A percentile compares a stretch with the other conserved stretches of the same genome.
Conservation (phyloP, 2,113 vertebrate genomes). For the Otis tarda region DNA sequence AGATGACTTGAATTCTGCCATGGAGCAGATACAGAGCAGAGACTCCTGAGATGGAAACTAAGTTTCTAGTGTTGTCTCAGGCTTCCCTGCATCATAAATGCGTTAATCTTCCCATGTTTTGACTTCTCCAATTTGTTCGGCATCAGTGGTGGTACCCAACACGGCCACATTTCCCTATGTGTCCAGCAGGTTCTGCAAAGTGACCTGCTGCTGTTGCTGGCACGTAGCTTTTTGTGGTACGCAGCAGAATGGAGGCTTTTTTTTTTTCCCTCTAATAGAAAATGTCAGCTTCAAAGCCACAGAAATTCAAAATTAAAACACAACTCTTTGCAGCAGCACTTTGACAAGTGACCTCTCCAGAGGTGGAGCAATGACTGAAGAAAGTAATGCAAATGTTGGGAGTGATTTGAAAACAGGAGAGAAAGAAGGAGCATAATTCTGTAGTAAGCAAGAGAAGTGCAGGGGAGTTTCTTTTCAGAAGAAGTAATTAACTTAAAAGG, state of each 20-base stretch:
- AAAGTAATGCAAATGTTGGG: conserved; percentile 1
- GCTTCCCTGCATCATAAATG: not conserved
- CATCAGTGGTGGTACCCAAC: accelerated
- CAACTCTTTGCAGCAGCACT: accelerated
- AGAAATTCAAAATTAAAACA: not conserved
- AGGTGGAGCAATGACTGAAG: not conserved
- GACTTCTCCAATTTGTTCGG: not conserved
- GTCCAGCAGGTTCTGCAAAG: not conserved
- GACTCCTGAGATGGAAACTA: not conserved
- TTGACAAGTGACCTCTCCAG: not conserved
- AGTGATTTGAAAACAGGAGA: not conserved
- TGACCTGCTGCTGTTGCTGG: accelerated
- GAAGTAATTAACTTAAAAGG: not conserved
- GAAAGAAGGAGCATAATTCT: not conserved
- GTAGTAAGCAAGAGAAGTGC: not conserved
- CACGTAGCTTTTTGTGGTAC: not conserved
- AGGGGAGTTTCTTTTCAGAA: not conserved
- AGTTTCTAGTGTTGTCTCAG: not conserved
- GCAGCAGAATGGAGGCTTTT: not conserved
- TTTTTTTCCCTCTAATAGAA: not conserved
- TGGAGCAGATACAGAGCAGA: not conserved
- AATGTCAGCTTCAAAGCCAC: conserved; percentile 2
- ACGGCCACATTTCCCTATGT: accelerated
- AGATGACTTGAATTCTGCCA: not conserved
- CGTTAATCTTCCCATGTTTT: not conserved